These are phyloP conservation scores for Perizoma affinitatum DNA, from an alignment of 2,888 invertebrate genomes.

Conservation along the genomic window DNA sequence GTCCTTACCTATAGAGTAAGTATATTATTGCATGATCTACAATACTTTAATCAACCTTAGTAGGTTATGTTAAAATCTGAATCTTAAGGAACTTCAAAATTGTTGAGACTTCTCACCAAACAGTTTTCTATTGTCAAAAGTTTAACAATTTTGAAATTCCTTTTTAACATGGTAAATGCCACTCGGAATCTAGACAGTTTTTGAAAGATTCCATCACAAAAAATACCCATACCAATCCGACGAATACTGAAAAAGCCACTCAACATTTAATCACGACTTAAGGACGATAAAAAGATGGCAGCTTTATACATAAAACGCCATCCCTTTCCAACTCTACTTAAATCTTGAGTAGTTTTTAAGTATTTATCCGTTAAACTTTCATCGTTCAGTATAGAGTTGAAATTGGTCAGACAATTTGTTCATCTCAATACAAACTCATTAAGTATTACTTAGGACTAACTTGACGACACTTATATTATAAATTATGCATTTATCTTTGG, in stretches of 20 bases:
- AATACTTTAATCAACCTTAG: constrained; percentile 10
- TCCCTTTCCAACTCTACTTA: too few relatives aligned
- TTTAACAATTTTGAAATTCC: constrained; percentile 17
- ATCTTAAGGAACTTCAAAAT: constrained; percentile 15
- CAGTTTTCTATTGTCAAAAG: not conserved
- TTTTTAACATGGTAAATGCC: not conserved
- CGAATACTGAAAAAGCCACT: too few relatives aligned
- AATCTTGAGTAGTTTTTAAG: not conserved
- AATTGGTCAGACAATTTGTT: constrained; percentile 14
- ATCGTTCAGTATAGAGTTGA: not conserved
- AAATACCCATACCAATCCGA: too few relatives aligned
- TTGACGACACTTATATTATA: constrained; percentile 55
- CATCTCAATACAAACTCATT: constrained; percentile 45
- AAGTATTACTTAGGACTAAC: constrained; percentile 54
- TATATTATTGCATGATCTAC: constrained; percentile 36
- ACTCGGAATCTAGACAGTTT: not conserved
- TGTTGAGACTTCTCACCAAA: not conserved
- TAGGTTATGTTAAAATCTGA: constrained; percentile 11
- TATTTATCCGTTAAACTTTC: not conserved
- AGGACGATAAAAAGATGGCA: too few relatives aligned
- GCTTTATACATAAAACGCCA: too few relatives aligned
- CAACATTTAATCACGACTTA: too few relatives aligned
- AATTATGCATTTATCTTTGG: constrained; percentile 83
- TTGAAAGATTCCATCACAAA: too few relatives aligned
- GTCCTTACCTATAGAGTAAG: constrained; percentile 55